Conservation (phyloP, 2,888 invertebrate genomes). For the Caenorhabditis sp. region DNA sequence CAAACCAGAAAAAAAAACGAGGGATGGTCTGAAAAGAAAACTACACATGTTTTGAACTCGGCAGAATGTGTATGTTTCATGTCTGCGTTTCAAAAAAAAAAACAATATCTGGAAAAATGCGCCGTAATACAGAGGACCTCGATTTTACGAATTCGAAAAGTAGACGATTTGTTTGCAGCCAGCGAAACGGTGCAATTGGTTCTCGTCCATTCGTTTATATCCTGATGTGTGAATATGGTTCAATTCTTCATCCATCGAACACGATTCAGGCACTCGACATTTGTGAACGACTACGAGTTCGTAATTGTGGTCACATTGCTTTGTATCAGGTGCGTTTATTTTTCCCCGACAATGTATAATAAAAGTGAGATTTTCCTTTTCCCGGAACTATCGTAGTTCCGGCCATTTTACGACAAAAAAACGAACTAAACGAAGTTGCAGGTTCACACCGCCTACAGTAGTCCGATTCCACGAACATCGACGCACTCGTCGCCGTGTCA, state of each 20-base stretch:
- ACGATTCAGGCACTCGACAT: conserved; percentile 67
- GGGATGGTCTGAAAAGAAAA: too few species aligned
- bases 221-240: conserved; percentile 68
- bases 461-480: conserved; percentile 22
- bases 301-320: conserved; percentile 69
- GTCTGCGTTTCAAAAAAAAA: too few species aligned
- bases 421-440: conserved; percentile 14
- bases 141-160: too few species aligned
- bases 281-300: conserved; percentile 64
- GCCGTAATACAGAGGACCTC: too few species aligned
- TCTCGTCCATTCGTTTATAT: conserved; percentile 64
- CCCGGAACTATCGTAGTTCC: neutral
- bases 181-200: conserved; percentile 19
- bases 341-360: conserved; percentile 1
- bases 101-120: too few species aligned
- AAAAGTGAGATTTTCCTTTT: neutral
- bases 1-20: too few species aligned
- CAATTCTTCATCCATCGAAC: conserved; percentile 67
- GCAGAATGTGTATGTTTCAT: too few species aligned
- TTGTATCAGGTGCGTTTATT: conserved; percentile 60
- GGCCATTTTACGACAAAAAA: neutral
- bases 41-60: too few species aligned
- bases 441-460: conserved; percentile 48
- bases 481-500: conserved; percentile 23
- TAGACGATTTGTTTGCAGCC: conserved; percentile 15